Percentiles rank a stretch among this genome's conserved stretches.
phyloP scores from a whole-genome alignment of 2,888 invertebrate genomes.

The Julus scanicus region DNA sequence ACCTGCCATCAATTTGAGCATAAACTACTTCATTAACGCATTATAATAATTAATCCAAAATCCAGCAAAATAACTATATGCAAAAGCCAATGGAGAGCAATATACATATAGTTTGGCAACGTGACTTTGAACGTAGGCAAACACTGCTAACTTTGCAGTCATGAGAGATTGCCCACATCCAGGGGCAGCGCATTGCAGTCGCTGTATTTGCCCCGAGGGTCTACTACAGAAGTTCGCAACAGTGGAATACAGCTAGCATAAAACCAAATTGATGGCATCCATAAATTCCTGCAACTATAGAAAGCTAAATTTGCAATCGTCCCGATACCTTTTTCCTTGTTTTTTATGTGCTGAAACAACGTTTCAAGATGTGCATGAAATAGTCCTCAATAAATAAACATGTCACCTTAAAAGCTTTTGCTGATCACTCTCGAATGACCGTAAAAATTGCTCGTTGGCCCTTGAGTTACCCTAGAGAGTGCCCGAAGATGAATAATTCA shows the following conservation, averaged over 20 bases:
- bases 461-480: too few species aligned
- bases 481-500: too few species aligned
- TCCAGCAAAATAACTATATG: not conserved
- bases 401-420: conserved; percentile 41
- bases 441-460: not conserved
- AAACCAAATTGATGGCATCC: not conserved
- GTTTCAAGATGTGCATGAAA: not conserved
- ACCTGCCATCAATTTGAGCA: not conserved
- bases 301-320: not conserved
- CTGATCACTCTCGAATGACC: not conserved
- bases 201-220: not conserved
- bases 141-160: not conserved
- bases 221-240: not conserved
- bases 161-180: not conserved
- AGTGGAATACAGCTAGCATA: not conserved
- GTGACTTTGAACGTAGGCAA: not conserved
- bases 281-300: not conserved
- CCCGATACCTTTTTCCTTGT: not conserved
- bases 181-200: conserved; percentile 1
- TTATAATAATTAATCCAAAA: not conserved
- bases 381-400: not conserved
- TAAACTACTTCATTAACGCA: not conserved
- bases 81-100: not conserved
- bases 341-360: not conserved
- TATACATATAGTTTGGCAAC: not conserved